A percentile compares a stretch with the other conserved stretches of the same genome.
These are phyloP conservation scores for Drosophila lini DNA, from an alignment of 1,140 invertebrate species.

Conservation along the genomic window DNA sequence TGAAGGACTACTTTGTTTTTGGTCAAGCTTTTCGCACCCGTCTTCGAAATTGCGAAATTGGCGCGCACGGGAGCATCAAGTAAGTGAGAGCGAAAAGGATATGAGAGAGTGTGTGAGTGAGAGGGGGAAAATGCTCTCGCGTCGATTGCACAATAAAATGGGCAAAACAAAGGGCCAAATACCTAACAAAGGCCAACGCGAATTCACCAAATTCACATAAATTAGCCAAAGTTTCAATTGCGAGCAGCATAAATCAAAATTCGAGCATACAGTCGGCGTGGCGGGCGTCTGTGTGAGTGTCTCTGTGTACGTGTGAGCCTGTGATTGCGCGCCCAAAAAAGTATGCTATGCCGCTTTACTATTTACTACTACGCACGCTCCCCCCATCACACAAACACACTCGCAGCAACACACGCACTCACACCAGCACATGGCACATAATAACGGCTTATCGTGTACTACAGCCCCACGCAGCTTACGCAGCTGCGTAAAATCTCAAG, in stretches of 20 bases:
- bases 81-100: conserved; percentile 49
- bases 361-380: conserved; percentile 79
- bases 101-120: conserved; percentile 24
- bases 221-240: conserved; percentile 50
- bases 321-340: conserved; percentile 75
- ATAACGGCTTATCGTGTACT: conserved; percentile 75
- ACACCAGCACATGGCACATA: conserved; percentile 53
- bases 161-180: conserved; percentile 35
- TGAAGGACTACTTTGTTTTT: conserved; percentile 55
- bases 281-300: background rate
- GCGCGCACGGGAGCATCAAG: conserved; percentile 66
- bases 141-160: conserved; percentile 75
- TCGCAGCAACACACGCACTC: conserved; percentile 11
- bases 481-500: conserved; percentile 78
- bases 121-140: conserved; percentile 19
- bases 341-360: conserved; percentile 75
- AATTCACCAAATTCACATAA: conserved; percentile 54
- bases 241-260: conserved; percentile 42
- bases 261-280: background rate
- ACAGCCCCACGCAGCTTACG: conserved; percentile 67
- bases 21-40: conserved; percentile 57
- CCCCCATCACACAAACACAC: conserved; percentile 29
- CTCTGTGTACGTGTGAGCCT: conserved; percentile 12
- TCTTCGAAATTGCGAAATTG: conserved; percentile 69
- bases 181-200: conserved; percentile 23